Conservation (phyloP, 2,888 invertebrate species). For the Neoaliturus tenellus region DNA sequence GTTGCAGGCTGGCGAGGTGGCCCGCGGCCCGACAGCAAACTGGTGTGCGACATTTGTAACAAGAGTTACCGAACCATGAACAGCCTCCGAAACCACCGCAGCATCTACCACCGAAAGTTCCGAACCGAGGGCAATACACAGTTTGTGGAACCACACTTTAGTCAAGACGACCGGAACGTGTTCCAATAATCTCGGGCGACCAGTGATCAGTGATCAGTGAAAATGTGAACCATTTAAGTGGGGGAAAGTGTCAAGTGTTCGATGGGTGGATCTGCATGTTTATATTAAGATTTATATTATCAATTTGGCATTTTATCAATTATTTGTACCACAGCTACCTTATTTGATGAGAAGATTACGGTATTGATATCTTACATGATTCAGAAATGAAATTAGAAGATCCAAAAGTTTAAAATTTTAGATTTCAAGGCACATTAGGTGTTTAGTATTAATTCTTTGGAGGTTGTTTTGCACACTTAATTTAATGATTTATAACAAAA, state of each 20-base stretch:
- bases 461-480: too few relatives aligned
- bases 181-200: background rate
- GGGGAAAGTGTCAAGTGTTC: background rate
- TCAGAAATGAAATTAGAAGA: too few relatives aligned
- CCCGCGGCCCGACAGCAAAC: slow-evolving; percentile 45
- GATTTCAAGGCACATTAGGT: too few relatives aligned
- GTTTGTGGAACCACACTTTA: background rate
- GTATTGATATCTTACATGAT: too few relatives aligned
- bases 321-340: too few relatives aligned
- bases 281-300: too few relatives aligned
- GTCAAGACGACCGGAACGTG: background rate
- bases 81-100: slow-evolving; percentile 94
- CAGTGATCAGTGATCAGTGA: background rate
- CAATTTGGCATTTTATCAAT: too few relatives aligned
- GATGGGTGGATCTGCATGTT: too few relatives aligned
- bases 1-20: slow-evolving; percentile 51
- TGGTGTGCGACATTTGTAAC: slow-evolving; percentile 90
- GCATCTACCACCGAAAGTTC: slow-evolving; percentile 90
- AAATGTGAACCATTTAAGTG: background rate
- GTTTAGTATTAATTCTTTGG: too few relatives aligned
- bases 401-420: too few relatives aligned
- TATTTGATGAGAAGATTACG: too few relatives aligned
- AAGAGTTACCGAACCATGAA: slow-evolving; percentile 95
- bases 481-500: too few relatives aligned
- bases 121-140: slow-evolving; percentile 47